Conservation (phyloP, 1,140 invertebrate genomes). For the Drosophila truncata region DNA sequence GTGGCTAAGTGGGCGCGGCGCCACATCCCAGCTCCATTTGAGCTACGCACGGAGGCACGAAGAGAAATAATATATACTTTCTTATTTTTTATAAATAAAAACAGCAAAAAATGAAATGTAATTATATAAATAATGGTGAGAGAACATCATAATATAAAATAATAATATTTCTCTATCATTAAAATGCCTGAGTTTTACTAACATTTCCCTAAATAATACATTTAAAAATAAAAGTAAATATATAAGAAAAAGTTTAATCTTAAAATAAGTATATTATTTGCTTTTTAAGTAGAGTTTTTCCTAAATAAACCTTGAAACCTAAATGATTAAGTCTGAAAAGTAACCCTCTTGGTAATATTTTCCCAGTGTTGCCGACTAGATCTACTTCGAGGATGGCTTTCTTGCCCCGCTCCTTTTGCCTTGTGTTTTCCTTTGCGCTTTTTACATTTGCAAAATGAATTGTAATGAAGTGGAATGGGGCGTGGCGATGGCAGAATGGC, state of each 20-base stretch:
- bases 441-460: constrained; percentile 84
- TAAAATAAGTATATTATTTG: neutral
- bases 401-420: neutral
- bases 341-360: neutral
- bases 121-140: no score
- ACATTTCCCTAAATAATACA: neutral
- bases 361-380: constrained; percentile 18
- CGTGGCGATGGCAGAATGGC: constrained; percentile 26
- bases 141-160: no score
- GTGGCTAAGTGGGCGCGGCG: constrained; percentile 74
- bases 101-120: neutral
- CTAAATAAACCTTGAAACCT: neutral
- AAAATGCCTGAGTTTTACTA: neutral
- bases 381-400: constrained; percentile 37
- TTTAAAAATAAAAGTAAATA: neutral
- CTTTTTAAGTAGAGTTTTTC: neutral
- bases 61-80: neutral
- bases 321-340: neutral
- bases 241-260: no score
- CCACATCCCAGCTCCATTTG: constrained; percentile 52
- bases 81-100: neutral
- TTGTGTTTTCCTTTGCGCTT: constrained; percentile 54
- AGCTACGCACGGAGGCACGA: constrained; percentile 21
- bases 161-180: no score
- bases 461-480: constrained; percentile 76